Conservation (phyloP, 2,113 vertebrate genomes). For the Puma concolor region DNA sequence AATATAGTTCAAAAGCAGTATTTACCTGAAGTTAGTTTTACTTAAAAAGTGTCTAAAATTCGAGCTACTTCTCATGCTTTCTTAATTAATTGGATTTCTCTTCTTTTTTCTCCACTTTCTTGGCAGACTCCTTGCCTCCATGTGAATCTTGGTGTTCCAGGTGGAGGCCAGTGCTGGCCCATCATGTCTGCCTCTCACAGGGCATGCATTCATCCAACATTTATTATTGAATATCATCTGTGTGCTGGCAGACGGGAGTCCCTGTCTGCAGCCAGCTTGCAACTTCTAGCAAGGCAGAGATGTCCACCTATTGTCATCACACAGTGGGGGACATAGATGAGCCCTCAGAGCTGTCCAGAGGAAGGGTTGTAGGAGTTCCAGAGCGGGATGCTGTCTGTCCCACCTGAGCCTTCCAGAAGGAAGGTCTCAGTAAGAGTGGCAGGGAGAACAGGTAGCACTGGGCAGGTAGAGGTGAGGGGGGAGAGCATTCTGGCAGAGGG, state of each 20-base stretch:
- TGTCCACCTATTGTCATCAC: neutral
- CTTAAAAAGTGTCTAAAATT: neutral
- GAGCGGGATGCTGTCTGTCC: neutral
- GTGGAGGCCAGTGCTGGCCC: neutral
- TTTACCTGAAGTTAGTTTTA: neutral
- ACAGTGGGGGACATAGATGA: too few relatives aligned
- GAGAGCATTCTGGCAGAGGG: neutral
- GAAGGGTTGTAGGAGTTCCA: neutral
- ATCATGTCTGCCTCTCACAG: neutral
- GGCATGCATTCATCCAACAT: neutral
- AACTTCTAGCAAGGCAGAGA: neutral
- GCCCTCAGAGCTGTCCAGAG: neutral
- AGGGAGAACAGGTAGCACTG: neutral
- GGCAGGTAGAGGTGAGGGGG: neutral
- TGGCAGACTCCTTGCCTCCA: neutral
- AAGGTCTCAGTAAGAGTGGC: neutral
- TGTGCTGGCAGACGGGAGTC: neutral
- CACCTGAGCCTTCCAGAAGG: neutral
- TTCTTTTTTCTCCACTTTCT: accelerated
- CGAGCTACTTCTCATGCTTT: neutral
- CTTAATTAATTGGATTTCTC: neutral
- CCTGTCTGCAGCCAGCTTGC: neutral
- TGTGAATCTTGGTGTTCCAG: neutral
- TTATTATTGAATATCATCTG: neutral
- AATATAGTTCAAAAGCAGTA: neutral